These are phyloP conservation scores for Hypomesus transpacificus DNA, from an alignment of 2,113 vertebrate genomes.

Conservation along the genomic window DNA sequence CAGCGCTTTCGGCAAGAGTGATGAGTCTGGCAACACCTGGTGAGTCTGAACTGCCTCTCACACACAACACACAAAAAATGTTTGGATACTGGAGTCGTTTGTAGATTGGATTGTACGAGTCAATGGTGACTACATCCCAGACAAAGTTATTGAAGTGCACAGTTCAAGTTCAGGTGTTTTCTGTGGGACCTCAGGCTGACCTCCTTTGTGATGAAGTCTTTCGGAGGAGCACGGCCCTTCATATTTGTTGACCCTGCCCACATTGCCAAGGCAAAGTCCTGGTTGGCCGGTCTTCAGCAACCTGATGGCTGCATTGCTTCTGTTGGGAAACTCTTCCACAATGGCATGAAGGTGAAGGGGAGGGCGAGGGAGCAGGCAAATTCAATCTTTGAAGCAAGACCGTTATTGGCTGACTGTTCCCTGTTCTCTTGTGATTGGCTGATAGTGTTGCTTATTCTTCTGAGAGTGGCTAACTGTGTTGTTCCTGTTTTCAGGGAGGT, in stretches of 20 bases:
- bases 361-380: background rate
- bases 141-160: background rate
- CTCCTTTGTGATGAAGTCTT: slow-evolving; percentile 86
- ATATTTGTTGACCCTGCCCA: slow-evolving; percentile 70
- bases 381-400: no score
- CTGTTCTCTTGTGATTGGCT: background rate
- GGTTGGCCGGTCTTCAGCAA: slow-evolving; percentile 72
- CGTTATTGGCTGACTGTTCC: no score
- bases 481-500: slow-evolving; percentile 71
- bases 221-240: slow-evolving; percentile 69
- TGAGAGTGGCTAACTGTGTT: background rate
- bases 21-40: slow-evolving; percentile 83
- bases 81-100: background rate
- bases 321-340: slow-evolving; percentile 75
- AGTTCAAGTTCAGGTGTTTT: background rate
- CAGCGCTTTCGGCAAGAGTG: slow-evolving; percentile 80
- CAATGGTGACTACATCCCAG: no score
- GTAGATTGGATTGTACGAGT: no score
- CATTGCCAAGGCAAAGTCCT: slow-evolving; percentile 67
- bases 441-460: background rate
- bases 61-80: background rate
- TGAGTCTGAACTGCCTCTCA: slow-evolving; percentile 52
- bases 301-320: slow-evolving; percentile 73
- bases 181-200: slow-evolving; percentile 73
- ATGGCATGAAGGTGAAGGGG: slow-evolving; percentile 72